Evolutionary conservation across 2,797 vertebrate genomes (phyloP), one percentile per base, ranked within the genome.

Genomic region (Scolopax rusticola): DNA sequence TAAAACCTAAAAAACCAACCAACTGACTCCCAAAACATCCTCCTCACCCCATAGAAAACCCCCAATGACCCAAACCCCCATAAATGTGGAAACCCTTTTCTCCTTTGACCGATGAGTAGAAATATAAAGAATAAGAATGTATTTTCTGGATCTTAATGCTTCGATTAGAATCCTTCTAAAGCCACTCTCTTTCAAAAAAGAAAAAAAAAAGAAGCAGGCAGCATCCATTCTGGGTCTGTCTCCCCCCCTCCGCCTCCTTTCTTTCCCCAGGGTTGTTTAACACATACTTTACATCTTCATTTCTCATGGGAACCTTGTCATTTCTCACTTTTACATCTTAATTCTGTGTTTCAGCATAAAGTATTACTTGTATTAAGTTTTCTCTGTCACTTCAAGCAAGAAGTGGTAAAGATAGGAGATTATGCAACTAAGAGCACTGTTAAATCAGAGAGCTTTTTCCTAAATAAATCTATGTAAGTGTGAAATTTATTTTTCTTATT

Each of bases 251-350:
- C 1, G 0, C 70, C 67, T 48, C 25, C 36, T 56, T 86, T 86
- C 69, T 93, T 93, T 95, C 83, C 93, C 53, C 50, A 54, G 73
- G 69, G 70, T 86, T 91, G 57, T 86, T 93, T 93, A 92, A 95
- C 61, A 83, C 54, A 63, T 87, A 95, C 83, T 94, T 95, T 94
- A 93, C 85, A 84, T 90, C 95, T 95, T 94, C 67, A 91, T 95
- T 95, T 95, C 90, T 95, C 93, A 77, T 87, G 91, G 88, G 90
- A 94, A 70, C 68, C 8, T 36, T 84, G 83, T 95, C 2, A 0
- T 75, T 96, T 80, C 80, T 91, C 38, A 50, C 56, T 95, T 85
- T 70, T 91, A 70, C 87, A 79, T 97, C 91, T 91, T 97, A 92
- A 94, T 95, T 95, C 92, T 59, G n/a, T 96, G 80, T 93, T 95